phyloP scores from a whole-genome alignment of 2,113 vertebrate species.

The Pachyramphus minor region DNA sequence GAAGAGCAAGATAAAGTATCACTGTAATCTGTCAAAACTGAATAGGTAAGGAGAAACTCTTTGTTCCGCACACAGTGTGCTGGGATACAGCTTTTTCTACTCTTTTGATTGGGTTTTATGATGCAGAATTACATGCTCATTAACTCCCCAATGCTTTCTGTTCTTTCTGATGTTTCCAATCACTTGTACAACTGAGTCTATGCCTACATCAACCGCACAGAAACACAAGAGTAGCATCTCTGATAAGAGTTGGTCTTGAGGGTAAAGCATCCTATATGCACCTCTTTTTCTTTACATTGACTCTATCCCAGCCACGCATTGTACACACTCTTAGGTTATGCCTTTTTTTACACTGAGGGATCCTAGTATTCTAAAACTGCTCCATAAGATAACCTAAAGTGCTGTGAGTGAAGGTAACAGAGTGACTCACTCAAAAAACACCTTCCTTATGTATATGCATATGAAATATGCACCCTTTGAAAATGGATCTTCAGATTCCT shows the following conservation, averaged over 20 bases:
- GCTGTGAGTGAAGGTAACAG: neutral
- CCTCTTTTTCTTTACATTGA: neutral
- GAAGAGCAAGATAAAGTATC: neutral
- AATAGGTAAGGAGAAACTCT: neutral
- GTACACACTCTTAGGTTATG: neutral
- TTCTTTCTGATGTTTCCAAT: neutral
- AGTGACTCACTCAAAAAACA: neutral
- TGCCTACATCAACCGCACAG: neutral
- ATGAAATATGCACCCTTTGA: neutral
- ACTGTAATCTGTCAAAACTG: neutral
- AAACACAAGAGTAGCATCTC: neutral
- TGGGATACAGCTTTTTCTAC: neutral
- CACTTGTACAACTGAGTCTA: neutral
- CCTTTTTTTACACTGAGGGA: neutral
- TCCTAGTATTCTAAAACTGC: neutral
- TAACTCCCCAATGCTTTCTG: neutral
- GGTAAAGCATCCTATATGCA: neutral
- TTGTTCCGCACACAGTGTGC: rapidly evolving
- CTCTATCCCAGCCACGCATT: neutral
- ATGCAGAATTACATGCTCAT: neutral
- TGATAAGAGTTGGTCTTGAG: neutral
- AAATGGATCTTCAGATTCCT: neutral
- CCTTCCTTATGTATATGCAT: neutral
- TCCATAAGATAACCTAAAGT: neutral
- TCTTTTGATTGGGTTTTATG: neutral